Evolutionary conservation across 1,140 invertebrate species (phyloP).

Genomic region (Drosophila tani): DNA sequence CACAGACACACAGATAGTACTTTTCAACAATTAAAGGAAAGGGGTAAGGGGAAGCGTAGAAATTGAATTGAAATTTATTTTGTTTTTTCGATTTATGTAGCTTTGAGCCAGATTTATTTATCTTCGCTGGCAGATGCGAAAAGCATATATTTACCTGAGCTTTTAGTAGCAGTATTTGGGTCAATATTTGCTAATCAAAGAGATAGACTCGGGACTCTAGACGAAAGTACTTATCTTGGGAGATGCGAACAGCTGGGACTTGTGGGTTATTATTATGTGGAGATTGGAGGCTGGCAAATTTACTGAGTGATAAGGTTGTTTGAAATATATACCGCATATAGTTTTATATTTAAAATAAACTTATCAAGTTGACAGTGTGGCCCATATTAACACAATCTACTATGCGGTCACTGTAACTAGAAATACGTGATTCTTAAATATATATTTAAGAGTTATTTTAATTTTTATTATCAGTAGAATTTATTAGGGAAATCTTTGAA

Average conservation of each 20-base stretch:
- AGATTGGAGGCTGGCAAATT: neutral
- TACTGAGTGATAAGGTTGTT: neutral
- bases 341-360: neutral
- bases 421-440: neutral
- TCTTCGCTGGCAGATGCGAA: conserved; percentile 26
- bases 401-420: neutral
- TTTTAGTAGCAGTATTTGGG: conserved; percentile 38
- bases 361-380: neutral
- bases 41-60: neutral
- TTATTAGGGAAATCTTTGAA: too few species aligned
- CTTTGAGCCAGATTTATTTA: conserved; percentile 33
- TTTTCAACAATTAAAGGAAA: neutral
- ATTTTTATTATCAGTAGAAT: too few species aligned
- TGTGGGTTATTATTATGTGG: neutral
- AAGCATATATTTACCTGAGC: conserved; percentile 39
- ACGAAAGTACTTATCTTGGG: neutral
- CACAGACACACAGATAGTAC: neutral
- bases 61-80: conserved; percentile 30
- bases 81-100: conserved; percentile 8
- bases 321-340: neutral
- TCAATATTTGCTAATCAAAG: conserved; percentile 40
- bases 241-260: conserved; percentile 4
- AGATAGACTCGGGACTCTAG: conserved; percentile 12
- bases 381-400: neutral
- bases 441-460: too few species aligned